Conservation (phyloP, 2,113 vertebrate species). For the Cephalopholis sonnerati region DNA sequence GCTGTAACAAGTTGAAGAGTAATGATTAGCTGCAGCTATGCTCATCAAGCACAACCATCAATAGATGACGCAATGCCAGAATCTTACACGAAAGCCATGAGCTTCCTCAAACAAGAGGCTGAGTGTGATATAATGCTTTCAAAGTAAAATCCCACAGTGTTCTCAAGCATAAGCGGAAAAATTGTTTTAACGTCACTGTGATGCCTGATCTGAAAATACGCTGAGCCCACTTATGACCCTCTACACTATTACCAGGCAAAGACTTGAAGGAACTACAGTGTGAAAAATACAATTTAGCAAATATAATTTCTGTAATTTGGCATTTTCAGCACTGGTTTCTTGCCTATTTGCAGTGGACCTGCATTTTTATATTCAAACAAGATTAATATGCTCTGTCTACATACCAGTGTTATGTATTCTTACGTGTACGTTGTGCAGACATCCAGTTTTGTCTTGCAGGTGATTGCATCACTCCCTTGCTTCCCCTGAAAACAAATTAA, state of each 20-base stretch:
- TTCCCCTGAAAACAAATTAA: slow-evolving; percentile 20
- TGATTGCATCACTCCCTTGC: neutral
- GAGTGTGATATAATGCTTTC: slow-evolving; percentile 72
- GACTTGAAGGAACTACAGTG: slow-evolving; percentile 44
- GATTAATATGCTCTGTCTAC: neutral
- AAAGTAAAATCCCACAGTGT: slow-evolving; percentile 53
- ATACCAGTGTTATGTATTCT: neutral
- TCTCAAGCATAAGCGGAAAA: slow-evolving; percentile 68
- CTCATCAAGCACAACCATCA: slow-evolving; percentile 41
- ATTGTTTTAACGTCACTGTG: slow-evolving; percentile 52
- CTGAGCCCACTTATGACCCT: slow-evolving; percentile 60
- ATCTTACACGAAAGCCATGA: slow-evolving; percentile 45
- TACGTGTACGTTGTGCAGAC: neutral
- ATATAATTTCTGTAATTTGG: neutral
- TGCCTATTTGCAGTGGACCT: neutral
- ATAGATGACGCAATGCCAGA: slow-evolving; percentile 50
- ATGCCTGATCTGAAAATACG: slow-evolving; percentile 47
- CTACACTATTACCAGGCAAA: slow-evolving; percentile 62
- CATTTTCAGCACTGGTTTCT: neutral
- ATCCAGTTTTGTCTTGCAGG: neutral
- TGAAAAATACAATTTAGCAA: slow-evolving; percentile 35
- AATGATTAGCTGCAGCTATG: slow-evolving; percentile 49
- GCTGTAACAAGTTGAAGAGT: slow-evolving; percentile 49
- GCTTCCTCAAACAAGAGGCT: slow-evolving; percentile 55
- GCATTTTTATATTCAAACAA: neutral